Evolutionary conservation across 2,888 invertebrate species (phyloP).

Genomic region (Macrostomum cliftonense): DNA sequence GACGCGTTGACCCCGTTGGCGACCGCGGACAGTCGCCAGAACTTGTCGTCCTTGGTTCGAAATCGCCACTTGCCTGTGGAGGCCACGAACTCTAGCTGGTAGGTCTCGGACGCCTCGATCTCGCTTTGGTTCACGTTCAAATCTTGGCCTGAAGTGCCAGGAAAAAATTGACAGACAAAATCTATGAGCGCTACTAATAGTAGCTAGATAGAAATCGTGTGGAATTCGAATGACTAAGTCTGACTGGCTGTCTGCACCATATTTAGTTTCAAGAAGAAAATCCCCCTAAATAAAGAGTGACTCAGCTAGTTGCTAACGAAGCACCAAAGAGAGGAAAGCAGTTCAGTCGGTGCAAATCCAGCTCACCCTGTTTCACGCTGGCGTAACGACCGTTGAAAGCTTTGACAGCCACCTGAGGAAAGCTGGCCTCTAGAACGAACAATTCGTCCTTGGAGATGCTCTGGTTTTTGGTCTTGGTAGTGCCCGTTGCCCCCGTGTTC

Average conservation of each 20-base stretch:
- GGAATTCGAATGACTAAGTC: too few relatives aligned
- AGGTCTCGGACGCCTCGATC: constrained; percentile 83
- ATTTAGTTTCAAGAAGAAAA: too few relatives aligned
- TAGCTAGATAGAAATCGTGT: too few relatives aligned
- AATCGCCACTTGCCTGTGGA: constrained; percentile 65
- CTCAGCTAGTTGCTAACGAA: too few relatives aligned
- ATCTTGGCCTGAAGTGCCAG: constrained; percentile 68
- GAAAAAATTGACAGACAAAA: too few relatives aligned
- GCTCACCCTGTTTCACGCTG: constrained; percentile 72
- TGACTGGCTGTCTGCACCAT: too few relatives aligned
- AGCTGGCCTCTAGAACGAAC: constrained; percentile 81
- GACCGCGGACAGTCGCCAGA: constrained; percentile 78
- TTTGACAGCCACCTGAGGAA: constrained; percentile 79
- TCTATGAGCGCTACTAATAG: too few relatives aligned
- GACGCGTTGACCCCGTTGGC: constrained; percentile 70
- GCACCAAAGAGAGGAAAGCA: too few relatives aligned
- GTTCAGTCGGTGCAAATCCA: too few relatives aligned
- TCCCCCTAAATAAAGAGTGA: too few relatives aligned
- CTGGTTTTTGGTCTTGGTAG: constrained; percentile 73
- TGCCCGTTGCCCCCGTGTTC: constrained; percentile 81
- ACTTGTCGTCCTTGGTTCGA: constrained; percentile 82
- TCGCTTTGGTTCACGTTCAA: constrained; percentile 83
- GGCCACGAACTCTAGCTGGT: constrained; percentile 85
- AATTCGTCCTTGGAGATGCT: constrained; percentile 83
- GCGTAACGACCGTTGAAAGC: constrained; percentile 76